Conservation (phyloP, 2,113 vertebrate genomes). For the Entomyzon cyanotis region DNA sequence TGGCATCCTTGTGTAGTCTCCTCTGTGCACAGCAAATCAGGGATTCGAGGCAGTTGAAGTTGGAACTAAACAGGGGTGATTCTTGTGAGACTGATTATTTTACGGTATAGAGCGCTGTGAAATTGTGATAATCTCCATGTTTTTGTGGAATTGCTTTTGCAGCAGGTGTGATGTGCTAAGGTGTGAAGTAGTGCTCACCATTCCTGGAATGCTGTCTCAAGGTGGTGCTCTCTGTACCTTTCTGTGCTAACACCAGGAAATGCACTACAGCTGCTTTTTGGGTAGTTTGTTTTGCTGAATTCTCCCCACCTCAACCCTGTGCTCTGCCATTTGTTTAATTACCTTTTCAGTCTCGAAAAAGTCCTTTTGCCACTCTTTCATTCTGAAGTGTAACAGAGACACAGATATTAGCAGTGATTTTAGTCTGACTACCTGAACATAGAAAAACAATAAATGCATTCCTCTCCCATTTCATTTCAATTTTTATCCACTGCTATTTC, state of each 20-base stretch:
- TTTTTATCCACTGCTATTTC: neutral
- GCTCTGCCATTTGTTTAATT: neutral
- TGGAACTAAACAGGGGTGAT: neutral
- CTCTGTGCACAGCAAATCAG: neutral
- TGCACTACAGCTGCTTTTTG: neutral
- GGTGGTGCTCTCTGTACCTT: neutral
- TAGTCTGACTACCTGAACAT: neutral
- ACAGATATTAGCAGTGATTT: neutral
- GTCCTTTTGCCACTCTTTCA: neutral
- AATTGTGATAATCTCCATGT: neutral
- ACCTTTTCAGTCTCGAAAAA: neutral
- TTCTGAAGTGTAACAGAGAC: neutral
- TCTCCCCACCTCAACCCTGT: neutral
- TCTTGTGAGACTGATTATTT: neutral
- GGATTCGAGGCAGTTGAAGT: neutral
- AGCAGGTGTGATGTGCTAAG: neutral
- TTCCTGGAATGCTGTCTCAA: neutral
- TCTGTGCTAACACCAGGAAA: neutral
- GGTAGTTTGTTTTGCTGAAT: neutral
- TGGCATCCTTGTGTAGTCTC: neutral
- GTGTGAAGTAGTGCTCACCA: neutral
- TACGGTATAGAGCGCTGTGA: neutral
- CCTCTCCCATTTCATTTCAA: neutral
- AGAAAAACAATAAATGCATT: neutral
- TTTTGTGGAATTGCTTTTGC: neutral